Conservation (phyloP, 2,113 vertebrate genomes). For the Halichoerus grypus region DNA sequence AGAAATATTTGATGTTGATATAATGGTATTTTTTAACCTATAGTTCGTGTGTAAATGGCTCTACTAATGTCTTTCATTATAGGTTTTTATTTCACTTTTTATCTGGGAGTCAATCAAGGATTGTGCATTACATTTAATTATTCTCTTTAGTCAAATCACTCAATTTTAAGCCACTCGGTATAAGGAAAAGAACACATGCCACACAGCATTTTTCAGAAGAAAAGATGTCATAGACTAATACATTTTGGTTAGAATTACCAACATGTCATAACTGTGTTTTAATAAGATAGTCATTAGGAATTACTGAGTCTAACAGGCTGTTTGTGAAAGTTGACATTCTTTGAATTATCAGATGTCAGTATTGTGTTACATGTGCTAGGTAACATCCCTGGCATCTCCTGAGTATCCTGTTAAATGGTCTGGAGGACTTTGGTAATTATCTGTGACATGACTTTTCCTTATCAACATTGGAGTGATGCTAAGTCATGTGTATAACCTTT, state of each 20-base stretch:
- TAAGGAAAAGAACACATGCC: neutral
- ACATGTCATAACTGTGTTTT: neutral
- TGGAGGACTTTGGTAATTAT: neutral
- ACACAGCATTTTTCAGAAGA: conserved; percentile 19
- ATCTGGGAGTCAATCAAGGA: neutral
- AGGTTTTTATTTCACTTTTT: conserved; percentile 52
- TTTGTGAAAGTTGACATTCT: conserved; percentile 57
- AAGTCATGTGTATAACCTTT: neutral
- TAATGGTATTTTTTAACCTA: neutral
- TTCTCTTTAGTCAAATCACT: neutral
- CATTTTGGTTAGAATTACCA: neutral
- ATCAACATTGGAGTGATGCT: neutral
- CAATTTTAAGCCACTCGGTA: conserved; percentile 40
- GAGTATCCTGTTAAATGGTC: conserved; percentile 24
- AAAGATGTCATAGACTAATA: neutral
- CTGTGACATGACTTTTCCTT: neutral
- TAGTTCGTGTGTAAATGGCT: conserved; percentile 5
- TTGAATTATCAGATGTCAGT: neutral
- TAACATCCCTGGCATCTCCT: neutral
- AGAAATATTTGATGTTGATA: conserved; percentile 28
- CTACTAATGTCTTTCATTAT: neutral
- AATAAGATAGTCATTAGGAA: neutral
- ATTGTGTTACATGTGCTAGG: neutral
- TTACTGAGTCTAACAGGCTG: neutral
- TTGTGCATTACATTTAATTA: conserved; percentile 18